Conservation (phyloP, 2,888 invertebrate species). For the Phengaris arion region DNA sequence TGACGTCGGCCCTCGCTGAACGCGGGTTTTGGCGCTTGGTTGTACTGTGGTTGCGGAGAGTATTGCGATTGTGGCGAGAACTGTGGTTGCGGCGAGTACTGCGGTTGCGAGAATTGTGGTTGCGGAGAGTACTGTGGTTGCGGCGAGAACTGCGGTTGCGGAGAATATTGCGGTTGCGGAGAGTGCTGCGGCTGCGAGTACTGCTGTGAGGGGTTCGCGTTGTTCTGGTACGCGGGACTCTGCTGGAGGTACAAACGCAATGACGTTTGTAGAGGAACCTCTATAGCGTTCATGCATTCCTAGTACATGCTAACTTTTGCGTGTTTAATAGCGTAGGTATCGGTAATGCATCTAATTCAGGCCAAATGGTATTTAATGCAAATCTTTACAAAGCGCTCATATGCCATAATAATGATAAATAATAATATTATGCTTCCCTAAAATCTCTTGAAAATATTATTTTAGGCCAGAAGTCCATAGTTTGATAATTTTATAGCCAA, state of each 20-base stretch:
- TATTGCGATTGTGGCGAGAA: constrained; percentile 38
- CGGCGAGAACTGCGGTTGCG: constrained; percentile 46
- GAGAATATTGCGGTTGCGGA: constrained; percentile 58
- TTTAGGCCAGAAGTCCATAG: neutral
- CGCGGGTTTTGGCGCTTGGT: constrained; percentile 50
- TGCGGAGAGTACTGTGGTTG: constrained; percentile 40
- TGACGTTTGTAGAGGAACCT: constrained; percentile 36
- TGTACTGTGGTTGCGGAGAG: constrained; percentile 39
- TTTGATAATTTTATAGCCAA: neutral
- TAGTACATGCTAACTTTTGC: constrained; percentile 8
- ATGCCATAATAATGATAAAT: constrained; percentile 7
- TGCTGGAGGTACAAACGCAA: constrained; percentile 55
- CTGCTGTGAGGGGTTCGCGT: constrained; percentile 51
- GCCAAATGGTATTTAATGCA: constrained; percentile 12
- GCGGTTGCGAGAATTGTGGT: constrained; percentile 38
- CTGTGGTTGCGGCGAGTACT: constrained; percentile 44
- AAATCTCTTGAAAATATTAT: constrained; percentile 6
- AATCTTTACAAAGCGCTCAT: constrained; percentile 18
- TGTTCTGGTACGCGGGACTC: constrained; percentile 51
- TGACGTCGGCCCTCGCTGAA: constrained; percentile 65
- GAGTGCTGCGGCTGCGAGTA: constrained; percentile 40
- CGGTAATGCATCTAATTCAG: neutral
- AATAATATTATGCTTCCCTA: constrained; percentile 10
- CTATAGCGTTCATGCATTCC: constrained; percentile 20
- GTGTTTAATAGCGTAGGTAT: constrained; percentile 5